A percentile compares a stretch with the other conserved stretches of the same genome.
phyloP scores from a whole-genome alignment of 1,140 invertebrate genomes.

The Eurytemora carolleeae region DNA sequence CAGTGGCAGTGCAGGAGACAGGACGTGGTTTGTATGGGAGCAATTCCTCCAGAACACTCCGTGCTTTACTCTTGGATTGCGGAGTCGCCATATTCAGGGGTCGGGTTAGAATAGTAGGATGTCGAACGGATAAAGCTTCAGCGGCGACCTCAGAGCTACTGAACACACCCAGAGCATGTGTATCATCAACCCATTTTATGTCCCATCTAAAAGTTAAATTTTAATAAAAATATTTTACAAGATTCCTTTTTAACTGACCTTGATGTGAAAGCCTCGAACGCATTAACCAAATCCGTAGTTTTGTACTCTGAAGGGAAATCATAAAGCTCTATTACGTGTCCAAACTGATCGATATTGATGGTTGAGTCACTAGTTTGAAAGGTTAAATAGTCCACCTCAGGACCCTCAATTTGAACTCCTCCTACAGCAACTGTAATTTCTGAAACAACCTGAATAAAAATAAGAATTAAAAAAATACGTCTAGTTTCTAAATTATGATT shows the following conservation, averaged over 20 bases:
- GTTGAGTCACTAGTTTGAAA: not conserved
- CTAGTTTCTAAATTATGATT: not conserved
- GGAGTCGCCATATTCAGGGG: not conserved
- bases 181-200: not conserved
- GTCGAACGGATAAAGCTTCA: not conserved
- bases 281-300: not conserved
- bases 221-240: too few species aligned
- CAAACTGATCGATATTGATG: not conserved
- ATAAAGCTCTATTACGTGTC: not conserved
- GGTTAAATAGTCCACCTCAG: not conserved
- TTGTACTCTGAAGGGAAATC: not conserved
- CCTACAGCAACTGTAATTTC: not conserved
- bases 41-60: not conserved
- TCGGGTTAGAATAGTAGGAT: not conserved
- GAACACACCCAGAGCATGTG: not conserved
- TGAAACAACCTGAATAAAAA: not conserved
- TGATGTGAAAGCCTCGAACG: not conserved
- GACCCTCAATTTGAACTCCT: not conserved
- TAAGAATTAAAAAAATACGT: not conserved
- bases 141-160: not conserved
- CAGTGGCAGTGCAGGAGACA: not conserved
- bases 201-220: not conserved
- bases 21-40: not conserved
- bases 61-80: not conserved
- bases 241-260: not conserved